Conservation (phyloP, 2,888 invertebrate genomes). For the Ochropacha duplaris region DNA sequence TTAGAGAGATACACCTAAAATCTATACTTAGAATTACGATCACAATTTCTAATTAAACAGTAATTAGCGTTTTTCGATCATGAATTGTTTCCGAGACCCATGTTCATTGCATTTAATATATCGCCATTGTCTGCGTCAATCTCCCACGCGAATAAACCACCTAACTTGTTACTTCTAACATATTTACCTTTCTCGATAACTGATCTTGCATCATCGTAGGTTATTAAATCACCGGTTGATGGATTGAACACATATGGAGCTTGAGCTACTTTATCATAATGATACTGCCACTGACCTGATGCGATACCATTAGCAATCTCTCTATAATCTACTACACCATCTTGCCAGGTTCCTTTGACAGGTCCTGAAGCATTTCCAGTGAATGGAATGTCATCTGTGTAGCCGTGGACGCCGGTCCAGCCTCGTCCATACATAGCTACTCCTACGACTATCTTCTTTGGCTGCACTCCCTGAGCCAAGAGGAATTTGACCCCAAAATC, state of each 20-base stretch:
- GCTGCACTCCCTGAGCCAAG: conserved; percentile 72
- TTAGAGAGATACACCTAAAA: conserved; percentile 1
- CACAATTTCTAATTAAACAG: conserved; percentile 28
- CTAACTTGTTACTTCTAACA: conserved; percentile 73
- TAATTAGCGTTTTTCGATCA: conserved; percentile 22
- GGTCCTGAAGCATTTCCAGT: conserved; percentile 74
- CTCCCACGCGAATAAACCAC: conserved; percentile 77
- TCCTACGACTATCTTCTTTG: conserved; percentile 74
- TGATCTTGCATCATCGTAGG: conserved; percentile 74
- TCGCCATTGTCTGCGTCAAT: conserved; percentile 78
- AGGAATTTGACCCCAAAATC: conserved; percentile 73
- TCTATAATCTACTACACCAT: conserved; percentile 76
- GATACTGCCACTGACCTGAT: conserved; percentile 72
- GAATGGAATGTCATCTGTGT: conserved; percentile 66
- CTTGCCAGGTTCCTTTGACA: conserved; percentile 77
- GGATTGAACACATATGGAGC: conserved; percentile 75
- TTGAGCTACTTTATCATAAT: conserved; percentile 71
- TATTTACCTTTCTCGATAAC: conserved; percentile 77
- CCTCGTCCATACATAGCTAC: conserved; percentile 79
- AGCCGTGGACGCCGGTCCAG: conserved; percentile 72
- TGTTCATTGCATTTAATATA: conserved; percentile 74
- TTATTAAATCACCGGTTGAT: conserved; percentile 69
- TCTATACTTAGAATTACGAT: conserved; percentile 29
- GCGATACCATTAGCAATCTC: conserved; percentile 73
- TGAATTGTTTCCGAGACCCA: conserved; percentile 70